Evolutionary conservation across 2,113 vertebrate species (phyloP).

Genomic region (Phyllostomus discolor): DNA sequence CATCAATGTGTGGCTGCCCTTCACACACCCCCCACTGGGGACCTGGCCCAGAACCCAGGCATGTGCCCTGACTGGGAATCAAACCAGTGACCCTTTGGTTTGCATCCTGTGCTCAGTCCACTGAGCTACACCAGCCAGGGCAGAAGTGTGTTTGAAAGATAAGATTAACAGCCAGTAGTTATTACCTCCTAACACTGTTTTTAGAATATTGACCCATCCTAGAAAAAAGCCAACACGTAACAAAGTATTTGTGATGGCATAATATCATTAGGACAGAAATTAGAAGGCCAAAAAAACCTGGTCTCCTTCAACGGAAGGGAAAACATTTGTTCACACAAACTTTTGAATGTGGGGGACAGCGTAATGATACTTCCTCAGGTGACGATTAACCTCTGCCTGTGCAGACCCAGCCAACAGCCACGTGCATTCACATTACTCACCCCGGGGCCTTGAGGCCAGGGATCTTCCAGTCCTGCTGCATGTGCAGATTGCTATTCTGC

Average conservation of each 20-base stretch:
- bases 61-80: too few species aligned
- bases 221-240: neutral
- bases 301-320: neutral
- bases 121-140: too few species aligned
- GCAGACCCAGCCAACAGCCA: neutral
- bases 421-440: neutral
- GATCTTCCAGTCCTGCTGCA: neutral
- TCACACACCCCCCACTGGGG: too few species aligned
- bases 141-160: neutral
- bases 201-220: neutral
- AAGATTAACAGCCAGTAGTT: neutral
- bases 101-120: too few species aligned
- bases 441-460: neutral
- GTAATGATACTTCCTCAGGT: neutral
- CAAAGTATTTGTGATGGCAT: neutral
- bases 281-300: neutral
- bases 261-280: neutral
- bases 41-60: too few species aligned
- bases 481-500: neutral
- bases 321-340: neutral
- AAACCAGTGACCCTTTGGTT: too few species aligned
- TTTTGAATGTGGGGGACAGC: neutral
- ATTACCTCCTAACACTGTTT: neutral
- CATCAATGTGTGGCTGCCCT: too few species aligned
- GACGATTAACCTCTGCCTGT: neutral